Conservation (phyloP, 2,888 invertebrate species). For the Andrena dorsata region DNA sequence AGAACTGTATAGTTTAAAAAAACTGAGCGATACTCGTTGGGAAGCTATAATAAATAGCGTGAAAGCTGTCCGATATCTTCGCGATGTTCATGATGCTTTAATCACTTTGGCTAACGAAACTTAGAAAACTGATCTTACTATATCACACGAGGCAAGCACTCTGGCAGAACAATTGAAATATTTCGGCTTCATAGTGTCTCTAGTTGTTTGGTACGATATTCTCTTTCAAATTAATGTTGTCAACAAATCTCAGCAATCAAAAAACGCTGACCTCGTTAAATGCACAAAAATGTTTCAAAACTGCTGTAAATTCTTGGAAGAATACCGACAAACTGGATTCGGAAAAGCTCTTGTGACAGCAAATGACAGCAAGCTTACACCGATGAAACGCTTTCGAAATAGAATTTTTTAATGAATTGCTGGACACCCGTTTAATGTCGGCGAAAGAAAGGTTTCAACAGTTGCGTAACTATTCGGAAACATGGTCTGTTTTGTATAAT, state of each 20-base stretch:
- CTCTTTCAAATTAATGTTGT: constrained; percentile 70
- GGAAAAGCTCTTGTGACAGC: not conserved
- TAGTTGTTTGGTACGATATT: constrained; percentile 78
- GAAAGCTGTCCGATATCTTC: not conserved
- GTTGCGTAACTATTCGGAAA: not conserved
- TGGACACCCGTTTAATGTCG: not conserved
- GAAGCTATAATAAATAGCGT: not conserved
- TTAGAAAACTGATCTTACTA: not conserved
- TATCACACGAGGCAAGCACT: not conserved
- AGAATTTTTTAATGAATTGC: not conserved
- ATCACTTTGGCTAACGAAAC: not conserved
- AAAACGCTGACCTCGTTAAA: not conserved
- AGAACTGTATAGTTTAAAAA: not conserved
- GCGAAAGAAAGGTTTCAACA: not conserved
- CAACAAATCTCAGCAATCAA: not conserved
- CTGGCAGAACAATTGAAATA: constrained; percentile 53
- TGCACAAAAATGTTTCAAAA: not conserved
- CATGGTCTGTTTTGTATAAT: not conserved
- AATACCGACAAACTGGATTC: not conserved
- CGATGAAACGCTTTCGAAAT: not conserved
- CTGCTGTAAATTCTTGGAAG: not conserved
- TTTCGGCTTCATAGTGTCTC: constrained; percentile 74
- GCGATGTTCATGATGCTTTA: not conserved
- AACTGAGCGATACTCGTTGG: not conserved
- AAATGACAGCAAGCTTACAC: not conserved